A percentile compares a stretch with the other conserved stretches of the same genome.
Evolutionary conservation across 2,888 invertebrate species (phyloP).

Genomic region (Lycaena phlaeas): DNA sequence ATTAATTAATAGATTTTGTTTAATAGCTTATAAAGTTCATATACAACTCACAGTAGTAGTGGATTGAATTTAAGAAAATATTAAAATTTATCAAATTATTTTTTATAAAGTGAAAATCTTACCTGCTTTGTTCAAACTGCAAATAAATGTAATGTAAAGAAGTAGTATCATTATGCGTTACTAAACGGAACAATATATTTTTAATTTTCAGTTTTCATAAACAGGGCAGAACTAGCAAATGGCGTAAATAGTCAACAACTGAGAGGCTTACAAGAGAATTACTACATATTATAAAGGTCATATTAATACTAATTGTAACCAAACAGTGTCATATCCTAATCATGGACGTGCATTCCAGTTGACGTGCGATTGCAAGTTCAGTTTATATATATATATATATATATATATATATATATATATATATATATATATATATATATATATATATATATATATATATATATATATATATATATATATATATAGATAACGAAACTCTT

Average conservation of each 20-base stretch:
- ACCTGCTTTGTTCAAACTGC: background rate
- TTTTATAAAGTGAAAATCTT: background rate
- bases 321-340: conserved; percentile 2
- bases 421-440: too few relatives aligned
- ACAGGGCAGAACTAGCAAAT: background rate
- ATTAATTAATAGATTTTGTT: too few relatives aligned
- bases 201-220: too few relatives aligned
- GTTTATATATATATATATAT: background rate
- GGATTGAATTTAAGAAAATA: too few relatives aligned
- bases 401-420: too few relatives aligned
- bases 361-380: background rate
- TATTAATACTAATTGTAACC: background rate
- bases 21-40: too few relatives aligned
- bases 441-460: too few relatives aligned
- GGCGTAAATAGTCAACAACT: background rate
- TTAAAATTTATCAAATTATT: too few relatives aligned
- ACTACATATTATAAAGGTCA: background rate
- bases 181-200: background rate
- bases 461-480: too few relatives aligned
- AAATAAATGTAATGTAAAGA: background rate
- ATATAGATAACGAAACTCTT: too few relatives aligned
- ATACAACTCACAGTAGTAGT: too few relatives aligned
- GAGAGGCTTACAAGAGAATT: background rate
- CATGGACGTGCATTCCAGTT: background rate
- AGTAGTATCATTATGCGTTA: background rate